Percentiles rank a stretch among this genome's conserved stretches.
These are phyloP conservation scores for Scelioninae gen. 1 DNA, from an alignment of 2,888 invertebrate species.

Conservation along the genomic window DNA sequence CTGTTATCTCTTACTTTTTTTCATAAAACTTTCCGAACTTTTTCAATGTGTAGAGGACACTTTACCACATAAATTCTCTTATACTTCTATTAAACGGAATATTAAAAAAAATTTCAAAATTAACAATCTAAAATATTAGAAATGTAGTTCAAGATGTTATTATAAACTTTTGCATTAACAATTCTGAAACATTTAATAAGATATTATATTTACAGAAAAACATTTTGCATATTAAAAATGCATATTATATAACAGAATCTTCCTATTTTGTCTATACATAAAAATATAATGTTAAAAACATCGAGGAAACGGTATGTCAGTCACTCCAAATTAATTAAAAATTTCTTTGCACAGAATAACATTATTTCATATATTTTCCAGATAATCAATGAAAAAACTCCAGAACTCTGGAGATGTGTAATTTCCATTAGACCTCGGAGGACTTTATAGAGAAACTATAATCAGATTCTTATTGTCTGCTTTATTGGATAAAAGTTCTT, in stretches of 20 bases:
- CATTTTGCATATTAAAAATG: too few species aligned
- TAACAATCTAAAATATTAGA: conserved; percentile 44
- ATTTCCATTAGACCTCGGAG: background rate
- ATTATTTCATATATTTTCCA: background rate
- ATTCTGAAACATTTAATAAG: background rate
- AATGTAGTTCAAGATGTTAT: conserved; percentile 21
- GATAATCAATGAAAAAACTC: background rate
- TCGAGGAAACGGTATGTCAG: too few species aligned
- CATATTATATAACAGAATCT: too few species aligned
- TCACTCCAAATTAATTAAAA: too few species aligned
- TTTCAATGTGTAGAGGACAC: conserved; percentile 60
- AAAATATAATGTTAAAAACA: too few species aligned
- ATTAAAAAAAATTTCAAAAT: conserved; percentile 47
- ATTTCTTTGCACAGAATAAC: too few species aligned
- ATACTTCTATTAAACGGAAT: conserved; percentile 47
- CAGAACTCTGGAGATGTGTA: background rate
- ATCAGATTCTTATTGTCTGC: background rate
- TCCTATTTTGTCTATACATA: too few species aligned
- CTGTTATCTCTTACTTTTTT: conserved; percentile 58
- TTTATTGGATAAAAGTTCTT: background rate
- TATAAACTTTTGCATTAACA: conserved; percentile 12
- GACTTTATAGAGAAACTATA: conserved; percentile 10
- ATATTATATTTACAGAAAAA: background rate
- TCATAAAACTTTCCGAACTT: conserved; percentile 59
- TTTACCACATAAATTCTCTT: conserved; percentile 57